Evolutionary conservation across 2,113 vertebrate species (phyloP), one percentile per base, ranked within the genome.

Genomic region (Polypterus bichir): DNA sequence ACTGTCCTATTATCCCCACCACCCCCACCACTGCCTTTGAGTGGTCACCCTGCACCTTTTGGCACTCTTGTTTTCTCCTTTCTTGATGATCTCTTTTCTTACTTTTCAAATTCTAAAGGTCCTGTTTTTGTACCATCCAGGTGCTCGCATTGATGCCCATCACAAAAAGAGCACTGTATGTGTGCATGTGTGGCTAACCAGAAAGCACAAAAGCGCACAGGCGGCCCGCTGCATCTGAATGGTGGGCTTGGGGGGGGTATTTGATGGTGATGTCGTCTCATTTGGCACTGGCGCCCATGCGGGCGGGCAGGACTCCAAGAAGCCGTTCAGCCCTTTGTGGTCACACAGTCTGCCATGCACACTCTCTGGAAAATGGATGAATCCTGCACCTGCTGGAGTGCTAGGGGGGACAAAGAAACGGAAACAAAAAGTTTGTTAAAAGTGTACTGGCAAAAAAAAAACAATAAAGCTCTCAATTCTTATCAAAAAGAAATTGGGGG

Each of bases 301-400:
- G n/a, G 53, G 54, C 58, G 57, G 65, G 55, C 60, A 59, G 6
- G 4, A 45, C 51, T 60, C 55, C 54, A 62, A 48, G 55, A 46
- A 52, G 56, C 60, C 61, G 56, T 62, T 62, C 11, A 52, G 44
- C 44, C 48, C 48, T 49, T 62, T 66, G 65, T 66, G 59, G 52
- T 11, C 47, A 46, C 11, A 27, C 54, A 57, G 46, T 55, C n/a
- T 62, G 54, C 48, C 65, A 56, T 47, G 48, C 60, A 62, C 27
- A 62, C 54, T 48, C 54, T 8, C 44, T 47, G 6, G 27, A 48
- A 49, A 53, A 62, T 51, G n/a, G 27, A 46, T 57, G 55, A 48
- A n/a, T 48, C 60, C 46, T 59, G 55, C 65, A 66, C 60, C 65
- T 66, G 65, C 59, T 49, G 58, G 65, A 27, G 65, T 56, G 60